Evolutionary conservation across 1,140 invertebrate species (phyloP).

Genomic region (Prorops nasuta): DNA sequence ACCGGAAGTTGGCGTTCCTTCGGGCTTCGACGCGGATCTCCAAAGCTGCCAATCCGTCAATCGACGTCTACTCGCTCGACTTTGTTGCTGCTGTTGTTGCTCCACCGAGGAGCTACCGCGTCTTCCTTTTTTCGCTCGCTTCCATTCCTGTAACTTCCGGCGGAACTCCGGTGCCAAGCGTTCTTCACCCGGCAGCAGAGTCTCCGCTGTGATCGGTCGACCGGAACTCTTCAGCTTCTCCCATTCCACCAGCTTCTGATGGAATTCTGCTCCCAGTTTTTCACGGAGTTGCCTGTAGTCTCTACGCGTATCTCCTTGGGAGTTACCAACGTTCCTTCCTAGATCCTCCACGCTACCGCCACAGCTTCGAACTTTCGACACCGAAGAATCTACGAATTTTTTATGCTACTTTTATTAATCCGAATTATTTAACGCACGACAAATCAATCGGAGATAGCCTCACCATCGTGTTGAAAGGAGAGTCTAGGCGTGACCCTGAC

Average conservation of each 20-base stretch:
- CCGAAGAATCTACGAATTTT: background rate
- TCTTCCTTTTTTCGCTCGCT: conserved; percentile 68
- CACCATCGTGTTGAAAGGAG: conserved; percentile 22
- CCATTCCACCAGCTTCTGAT: conserved; percentile 71
- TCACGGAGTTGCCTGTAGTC: conserved; percentile 67
- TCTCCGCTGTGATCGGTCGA: background rate
- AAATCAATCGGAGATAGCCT: too few species aligned
- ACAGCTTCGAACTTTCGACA: conserved; percentile 23
- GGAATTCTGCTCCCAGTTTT: conserved; percentile 71
- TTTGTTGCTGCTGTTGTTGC: too few species aligned
- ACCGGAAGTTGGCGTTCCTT: conserved; percentile 22
- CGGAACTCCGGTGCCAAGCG: conserved; percentile 74
- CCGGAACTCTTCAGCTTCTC: conserved; percentile 57
- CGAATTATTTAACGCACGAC: too few species aligned
- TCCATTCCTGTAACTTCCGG: conserved; percentile 83
- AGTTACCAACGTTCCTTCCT: conserved; percentile 23
- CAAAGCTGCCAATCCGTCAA: conserved; percentile 73
- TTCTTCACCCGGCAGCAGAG: conserved; percentile 58
- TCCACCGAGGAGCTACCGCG: conserved; percentile 34
- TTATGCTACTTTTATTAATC: too few species aligned
- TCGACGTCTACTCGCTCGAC: conserved; percentile 50
- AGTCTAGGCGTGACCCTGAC: conserved; percentile 45
- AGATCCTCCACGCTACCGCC: conserved; percentile 36
- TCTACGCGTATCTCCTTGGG: conserved; percentile 58
- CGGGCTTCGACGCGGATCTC: conserved; percentile 36